Percentiles rank a stretch among this genome's conserved stretches.
These are phyloP conservation scores for Thymelicus lineola DNA, from an alignment of 2,888 invertebrate genomes.

Conservation along the genomic window DNA sequence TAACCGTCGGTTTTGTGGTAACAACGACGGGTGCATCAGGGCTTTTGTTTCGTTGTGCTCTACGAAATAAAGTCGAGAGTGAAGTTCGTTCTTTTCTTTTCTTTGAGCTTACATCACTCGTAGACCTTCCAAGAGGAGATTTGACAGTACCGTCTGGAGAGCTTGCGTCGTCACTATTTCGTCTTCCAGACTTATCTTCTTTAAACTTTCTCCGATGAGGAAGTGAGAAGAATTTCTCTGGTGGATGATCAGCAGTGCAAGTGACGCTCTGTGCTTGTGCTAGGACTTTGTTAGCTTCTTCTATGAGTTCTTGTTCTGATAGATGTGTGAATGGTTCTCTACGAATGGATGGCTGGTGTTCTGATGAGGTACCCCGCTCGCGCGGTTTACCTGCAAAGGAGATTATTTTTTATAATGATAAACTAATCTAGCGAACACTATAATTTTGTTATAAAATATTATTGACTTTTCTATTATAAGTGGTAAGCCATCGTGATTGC, in stretches of 20 bases:
- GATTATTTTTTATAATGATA: constrained; percentile 22
- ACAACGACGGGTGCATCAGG: constrained; percentile 81
- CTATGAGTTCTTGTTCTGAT: constrained; percentile 89
- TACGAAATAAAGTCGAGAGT: constrained; percentile 88
- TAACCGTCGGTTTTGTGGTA: constrained; percentile 65
- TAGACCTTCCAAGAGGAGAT: constrained; percentile 80
- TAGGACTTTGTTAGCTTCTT: constrained; percentile 91
- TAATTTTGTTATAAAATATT: background rate
- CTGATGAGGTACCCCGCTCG: constrained; percentile 69
- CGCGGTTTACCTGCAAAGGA: constrained; percentile 79
- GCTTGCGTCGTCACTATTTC: constrained; percentile 84
- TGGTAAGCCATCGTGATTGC: background rate
- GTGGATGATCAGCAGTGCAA: constrained; percentile 86
- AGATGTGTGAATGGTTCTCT: constrained; percentile 87
- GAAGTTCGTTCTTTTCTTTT: constrained; percentile 85
- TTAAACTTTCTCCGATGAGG: constrained; percentile 86
- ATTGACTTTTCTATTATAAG: background rate
- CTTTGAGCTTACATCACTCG: constrained; percentile 83
- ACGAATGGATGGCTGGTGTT: constrained; percentile 62
- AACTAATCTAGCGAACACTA: background rate
- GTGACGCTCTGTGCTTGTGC: constrained; percentile 90
- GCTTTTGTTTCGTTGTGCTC: constrained; percentile 82
- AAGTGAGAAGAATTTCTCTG: constrained; percentile 89
- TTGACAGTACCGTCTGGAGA: constrained; percentile 61
- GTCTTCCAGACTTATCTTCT: constrained; percentile 67